phyloP scores from a whole-genome alignment of 2,888 invertebrate genomes.

The Drosophila neonasuta region DNA sequence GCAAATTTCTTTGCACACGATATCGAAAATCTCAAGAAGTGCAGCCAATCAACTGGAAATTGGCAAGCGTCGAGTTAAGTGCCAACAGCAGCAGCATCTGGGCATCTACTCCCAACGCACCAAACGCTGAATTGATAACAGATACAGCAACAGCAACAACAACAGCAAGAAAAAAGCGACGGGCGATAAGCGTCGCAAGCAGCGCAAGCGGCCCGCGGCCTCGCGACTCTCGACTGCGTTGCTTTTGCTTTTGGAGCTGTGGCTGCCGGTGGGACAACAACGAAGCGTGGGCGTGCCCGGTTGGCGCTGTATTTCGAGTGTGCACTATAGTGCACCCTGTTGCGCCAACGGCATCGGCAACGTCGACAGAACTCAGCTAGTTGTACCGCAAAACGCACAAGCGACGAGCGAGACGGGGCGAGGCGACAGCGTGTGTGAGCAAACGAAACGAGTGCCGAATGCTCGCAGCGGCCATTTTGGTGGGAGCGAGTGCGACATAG shows the following conservation, averaged over 20 bases:
- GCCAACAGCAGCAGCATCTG: constrained; percentile 29
- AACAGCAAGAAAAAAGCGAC: constrained; percentile 42
- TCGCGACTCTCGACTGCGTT: constrained; percentile 55
- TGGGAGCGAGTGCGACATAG: constrained; percentile 69
- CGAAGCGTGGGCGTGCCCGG: constrained; percentile 62
- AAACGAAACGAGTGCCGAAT: constrained; percentile 32
- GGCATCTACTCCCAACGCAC: constrained; percentile 42
- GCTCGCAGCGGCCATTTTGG: constrained; percentile 75
- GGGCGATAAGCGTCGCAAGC: constrained; percentile 56
- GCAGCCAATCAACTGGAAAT: constrained; percentile 79
- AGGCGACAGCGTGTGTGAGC: constrained; percentile 18
- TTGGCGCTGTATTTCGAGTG: neutral
- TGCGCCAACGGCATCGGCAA: constrained; percentile 49
- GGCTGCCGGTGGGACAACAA: constrained; percentile 41
- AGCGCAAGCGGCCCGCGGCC: constrained; percentile 61
- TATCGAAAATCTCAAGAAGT: constrained; percentile 72
- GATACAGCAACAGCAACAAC: constrained; percentile 37
- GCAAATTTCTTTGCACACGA: constrained; percentile 62
- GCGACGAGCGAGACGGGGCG: constrained; percentile 27
- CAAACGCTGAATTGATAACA: constrained; percentile 64
- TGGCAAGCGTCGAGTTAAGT: constrained; percentile 67
- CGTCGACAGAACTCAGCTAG: constrained; percentile 32
- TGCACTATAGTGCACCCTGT: constrained; percentile 67
- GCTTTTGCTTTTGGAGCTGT: constrained; percentile 23
- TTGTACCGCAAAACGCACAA: constrained; percentile 36